phyloP scores from a whole-genome alignment of 2,888 invertebrate genomes.

The Cheilosia scutellata region DNA sequence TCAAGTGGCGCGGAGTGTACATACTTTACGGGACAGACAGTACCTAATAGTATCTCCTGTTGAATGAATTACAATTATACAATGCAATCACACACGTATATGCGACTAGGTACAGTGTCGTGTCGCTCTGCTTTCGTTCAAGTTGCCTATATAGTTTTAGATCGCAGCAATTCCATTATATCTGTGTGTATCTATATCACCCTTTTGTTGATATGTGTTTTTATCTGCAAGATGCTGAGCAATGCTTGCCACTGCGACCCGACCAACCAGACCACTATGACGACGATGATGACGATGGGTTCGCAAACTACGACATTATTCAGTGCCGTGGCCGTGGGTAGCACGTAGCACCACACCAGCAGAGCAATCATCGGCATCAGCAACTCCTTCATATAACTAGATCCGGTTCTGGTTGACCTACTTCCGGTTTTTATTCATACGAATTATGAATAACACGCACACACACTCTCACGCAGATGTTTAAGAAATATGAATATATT shows the following conservation, averaged over 20 bases:
- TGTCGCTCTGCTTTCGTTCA: slow-evolving; percentile 67
- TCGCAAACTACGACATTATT: slow-evolving; percentile 60
- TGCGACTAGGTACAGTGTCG: slow-evolving; percentile 7
- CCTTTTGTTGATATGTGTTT: slow-evolving; percentile 38
- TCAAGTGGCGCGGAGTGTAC: too few relatives aligned
- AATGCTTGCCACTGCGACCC: slow-evolving; percentile 14
- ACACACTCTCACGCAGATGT: slow-evolving; percentile 31
- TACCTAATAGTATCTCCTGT: slow-evolving; percentile 35
- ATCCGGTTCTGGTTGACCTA: slow-evolving; percentile 78
- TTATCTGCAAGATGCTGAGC: slow-evolving; percentile 55
- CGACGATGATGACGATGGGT: slow-evolving; percentile 52
- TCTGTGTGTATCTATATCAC: slow-evolving; percentile 51
- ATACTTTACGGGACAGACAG: slow-evolving; percentile 29
- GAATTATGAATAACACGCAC: slow-evolving; percentile 62
- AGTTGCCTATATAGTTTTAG: slow-evolving; percentile 54
- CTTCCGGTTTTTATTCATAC: slow-evolving; percentile 77
- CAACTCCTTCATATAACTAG: slow-evolving; percentile 69
- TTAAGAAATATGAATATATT: slow-evolving; percentile 41
- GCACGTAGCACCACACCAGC: neutral
- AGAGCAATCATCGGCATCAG: slow-evolving; percentile 14
- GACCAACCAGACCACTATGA: slow-evolving; percentile 7
- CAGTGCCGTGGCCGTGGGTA: slow-evolving; percentile 64
- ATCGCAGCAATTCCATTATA: slow-evolving; percentile 43
- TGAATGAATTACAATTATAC: slow-evolving; percentile 53
- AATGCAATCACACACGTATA: slow-evolving; percentile 24